Evolutionary conservation across 2,797 vertebrate species (phyloP), one percentile per base, ranked within the genome.

Genomic region (Amblyraja radiata): DNA sequence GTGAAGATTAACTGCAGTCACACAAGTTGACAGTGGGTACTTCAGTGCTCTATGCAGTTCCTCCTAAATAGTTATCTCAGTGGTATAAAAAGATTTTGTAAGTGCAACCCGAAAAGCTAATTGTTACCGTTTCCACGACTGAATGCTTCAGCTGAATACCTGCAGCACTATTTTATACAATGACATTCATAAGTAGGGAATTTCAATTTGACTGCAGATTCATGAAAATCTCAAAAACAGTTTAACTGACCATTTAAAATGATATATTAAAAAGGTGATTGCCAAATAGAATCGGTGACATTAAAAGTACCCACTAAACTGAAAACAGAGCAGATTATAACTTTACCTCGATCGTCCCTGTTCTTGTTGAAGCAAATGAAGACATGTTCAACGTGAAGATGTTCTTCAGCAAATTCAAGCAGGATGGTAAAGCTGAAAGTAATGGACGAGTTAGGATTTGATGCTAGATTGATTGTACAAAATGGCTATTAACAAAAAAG

Each of bases 301-400:
- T 58, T 46, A 1, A 58, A 63, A 86, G 28, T 86, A n/a, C 13
- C 13, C 65, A 88, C 54, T n/a, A 63, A 39, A 84, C 28, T 61
- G 28, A 84, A 5, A 36, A n/a, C n/a, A 84, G 10, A 25, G 28
- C 3, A 65, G 6, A 46, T 23, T 23, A 18, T 21, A 28, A 13
- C 28, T 95, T 94, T 88, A 99, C 99, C 98, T 98, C 98, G 95
- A 95, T 99, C 99, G 36, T 99, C 98, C 90, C 98, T 97, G 95
- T 95, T 98, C 96, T 99, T 99, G 96, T 98, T 98, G 96, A 99
- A 99, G 96, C 98, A 99, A 95, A 99, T 97, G 95, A 99, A 99
- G 94, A 98, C 97, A 0, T 99, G 97, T 94, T 98, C 97, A 1
- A 96, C 97, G 94, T 96, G 97, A 94, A 99, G 97, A 95, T 98